Conservation (phyloP, 2,113 vertebrate genomes). For the Gasterosteus aculeatus region DNA sequence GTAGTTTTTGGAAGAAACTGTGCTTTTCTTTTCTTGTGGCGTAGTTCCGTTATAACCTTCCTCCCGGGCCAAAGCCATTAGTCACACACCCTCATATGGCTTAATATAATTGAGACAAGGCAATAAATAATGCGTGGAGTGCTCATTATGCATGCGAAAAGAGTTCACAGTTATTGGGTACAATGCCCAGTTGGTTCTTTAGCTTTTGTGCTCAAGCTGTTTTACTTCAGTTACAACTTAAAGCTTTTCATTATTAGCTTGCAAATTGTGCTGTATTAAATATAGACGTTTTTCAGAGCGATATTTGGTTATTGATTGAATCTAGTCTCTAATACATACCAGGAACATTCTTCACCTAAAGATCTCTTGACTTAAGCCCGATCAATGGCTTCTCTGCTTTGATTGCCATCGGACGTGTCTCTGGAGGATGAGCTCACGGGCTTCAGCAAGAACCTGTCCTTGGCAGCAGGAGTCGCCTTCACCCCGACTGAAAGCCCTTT, state of each 20-base stretch:
- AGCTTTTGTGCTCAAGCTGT: conserved; percentile 21
- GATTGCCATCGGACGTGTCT: conserved; percentile 35
- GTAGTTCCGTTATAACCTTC: conserved; percentile 3
- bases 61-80: conserved; percentile 33
- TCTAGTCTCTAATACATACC: background rate
- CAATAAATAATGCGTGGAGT: conserved; percentile 42
- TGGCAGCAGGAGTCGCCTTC: conserved; percentile 61
- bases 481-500: conserved; percentile 15
- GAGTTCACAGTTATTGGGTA: conserved; percentile 16
- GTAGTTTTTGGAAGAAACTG: background rate
- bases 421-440: background rate
- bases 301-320: background rate
- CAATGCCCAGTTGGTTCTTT: conserved; percentile 11
- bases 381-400: conserved; percentile 12
- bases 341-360: conserved; percentile 1
- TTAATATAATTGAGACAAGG: conserved; percentile 37
- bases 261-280: background rate
- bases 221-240: background rate
- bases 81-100: conserved; percentile 31
- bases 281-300: background rate
- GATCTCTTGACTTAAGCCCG: background rate
- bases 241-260: background rate
- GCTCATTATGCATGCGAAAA: conserved; percentile 50
- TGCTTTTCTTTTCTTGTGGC: conserved; percentile 9
- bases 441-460: conserved; percentile 25